A percentile compares a stretch with the other conserved stretches of the same genome.
phyloP scores from a whole-genome alignment of 2,797 vertebrate species.

The Melanotaenia parkinsoni region DNA sequence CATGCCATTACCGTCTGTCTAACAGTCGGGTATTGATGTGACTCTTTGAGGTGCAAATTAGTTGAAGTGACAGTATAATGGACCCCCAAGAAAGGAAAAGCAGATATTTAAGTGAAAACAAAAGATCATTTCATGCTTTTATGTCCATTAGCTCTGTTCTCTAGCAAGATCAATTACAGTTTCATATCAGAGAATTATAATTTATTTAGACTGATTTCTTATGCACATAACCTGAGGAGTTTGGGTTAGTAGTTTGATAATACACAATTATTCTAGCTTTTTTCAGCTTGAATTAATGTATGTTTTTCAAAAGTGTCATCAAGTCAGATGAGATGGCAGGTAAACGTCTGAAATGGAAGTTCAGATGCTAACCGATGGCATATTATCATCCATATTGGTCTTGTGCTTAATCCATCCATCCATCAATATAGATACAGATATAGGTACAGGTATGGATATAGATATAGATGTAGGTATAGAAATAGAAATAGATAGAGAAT shows the following conservation, averaged over 20 bases:
- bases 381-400: background rate
- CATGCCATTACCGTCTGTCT: slow-evolving; percentile 55
- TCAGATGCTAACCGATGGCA: slow-evolving; percentile 25
- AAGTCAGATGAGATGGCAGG: slow-evolving; percentile 34
- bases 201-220: slow-evolving; percentile 67
- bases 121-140: slow-evolving; percentile 56
- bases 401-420: too few species aligned
- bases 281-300: slow-evolving; percentile 46
- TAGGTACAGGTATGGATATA: too few species aligned
- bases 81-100: slow-evolving; percentile 52
- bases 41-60: slow-evolving; percentile 78
- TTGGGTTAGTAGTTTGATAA: slow-evolving; percentile 56
- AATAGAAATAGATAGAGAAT: too few species aligned
- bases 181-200: slow-evolving; percentile 68
- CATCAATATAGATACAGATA: too few species aligned
- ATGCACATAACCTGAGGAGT: slow-evolving; percentile 66
- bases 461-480: too few species aligned
- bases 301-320: slow-evolving; percentile 43
- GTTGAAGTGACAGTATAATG: slow-evolving; percentile 75
- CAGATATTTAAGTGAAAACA: slow-evolving; percentile 65
- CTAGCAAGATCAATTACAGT: slow-evolving; percentile 63
- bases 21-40: slow-evolving; percentile 64
- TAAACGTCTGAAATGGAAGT: slow-evolving; percentile 38
- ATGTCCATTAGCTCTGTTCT: slow-evolving; percentile 55
- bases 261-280: slow-evolving; percentile 27